Conservation (phyloP, 1,140 invertebrate species). For the Lordiphosa clarofinis region DNA sequence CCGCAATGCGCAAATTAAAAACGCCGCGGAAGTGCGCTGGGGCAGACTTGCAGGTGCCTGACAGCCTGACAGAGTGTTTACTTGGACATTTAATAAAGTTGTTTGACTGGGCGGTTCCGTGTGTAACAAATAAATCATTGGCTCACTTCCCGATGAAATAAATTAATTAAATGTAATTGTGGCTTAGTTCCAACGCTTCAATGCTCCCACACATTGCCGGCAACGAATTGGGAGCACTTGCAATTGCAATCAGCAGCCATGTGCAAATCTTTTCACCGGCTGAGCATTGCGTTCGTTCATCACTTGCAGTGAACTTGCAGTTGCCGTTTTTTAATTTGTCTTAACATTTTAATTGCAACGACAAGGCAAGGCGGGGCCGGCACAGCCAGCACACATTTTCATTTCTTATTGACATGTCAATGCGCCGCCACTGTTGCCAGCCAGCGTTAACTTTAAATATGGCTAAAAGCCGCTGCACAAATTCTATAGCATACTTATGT, state of each 20-base stretch:
- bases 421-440: constrained; percentile 30
- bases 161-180: constrained; percentile 70
- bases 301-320: constrained; percentile 30
- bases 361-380: constrained; percentile 2
- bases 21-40: constrained; percentile 28
- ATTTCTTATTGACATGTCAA: constrained; percentile 69
- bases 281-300: constrained; percentile 36
- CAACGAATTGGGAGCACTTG: constrained; percentile 59
- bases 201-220: constrained; percentile 61
- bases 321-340: constrained; percentile 63
- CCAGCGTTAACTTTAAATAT: constrained; percentile 28
- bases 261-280: constrained; percentile 59
- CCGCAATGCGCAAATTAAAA: constrained; percentile 69
- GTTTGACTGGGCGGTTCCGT: constrained; percentile 66
- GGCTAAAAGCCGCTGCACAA: constrained; percentile 38
- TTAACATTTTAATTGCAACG: constrained; percentile 68
- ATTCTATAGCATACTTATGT: constrained; percentile 35
- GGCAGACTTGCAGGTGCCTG: constrained; percentile 13
- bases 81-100: constrained; percentile 77
- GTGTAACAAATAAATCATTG: constrained; percentile 78
- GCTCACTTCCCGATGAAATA: constrained; percentile 70
- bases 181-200: constrained; percentile 30
- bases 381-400: constrained; percentile 23
- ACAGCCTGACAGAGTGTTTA: constrained; percentile 44
- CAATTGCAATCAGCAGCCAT: constrained; percentile 67